phyloP scores from a whole-genome alignment of 2,113 vertebrate genomes.

The Carassius carassius region DNA sequence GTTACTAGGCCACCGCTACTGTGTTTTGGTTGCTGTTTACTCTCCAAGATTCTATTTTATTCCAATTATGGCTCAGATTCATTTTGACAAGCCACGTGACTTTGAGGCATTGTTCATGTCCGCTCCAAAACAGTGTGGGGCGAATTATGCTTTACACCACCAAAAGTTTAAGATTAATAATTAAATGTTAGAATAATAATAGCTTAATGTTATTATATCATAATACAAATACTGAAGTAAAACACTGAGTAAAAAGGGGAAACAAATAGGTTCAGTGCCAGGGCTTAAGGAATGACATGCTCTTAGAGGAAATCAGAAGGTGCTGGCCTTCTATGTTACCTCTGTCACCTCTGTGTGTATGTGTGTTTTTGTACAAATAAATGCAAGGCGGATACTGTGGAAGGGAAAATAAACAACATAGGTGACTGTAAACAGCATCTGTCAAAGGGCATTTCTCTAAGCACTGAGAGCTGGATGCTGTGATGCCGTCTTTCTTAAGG shows the following conservation, averaged over 20 bases:
- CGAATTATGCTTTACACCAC: not conserved
- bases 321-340: slow-evolving; percentile 31
- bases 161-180: no score
- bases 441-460: not conserved
- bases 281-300: not conserved
- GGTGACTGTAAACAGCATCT: slow-evolving; percentile 1
- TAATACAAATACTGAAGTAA: no score
- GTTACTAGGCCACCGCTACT: not conserved
- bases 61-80: not conserved
- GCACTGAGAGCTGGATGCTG: not conserved
- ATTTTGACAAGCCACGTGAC: not conserved
- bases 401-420: slow-evolving; percentile 47
- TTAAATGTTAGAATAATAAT: no score
- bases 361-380: slow-evolving; percentile 16
- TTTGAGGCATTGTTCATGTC: not conserved
- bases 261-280: not conserved
- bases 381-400: slow-evolving; percentile 27
- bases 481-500: not conserved
- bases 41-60: not conserved
- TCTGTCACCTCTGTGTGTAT: not conserved
- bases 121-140: not conserved
- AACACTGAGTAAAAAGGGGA: no score
- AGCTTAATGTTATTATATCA: no score
- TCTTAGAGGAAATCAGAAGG: slow-evolving; percentile 15
- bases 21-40: not conserved